Conservation (phyloP, 2,797 vertebrate genomes). For the Labroides dimidiatus region DNA sequence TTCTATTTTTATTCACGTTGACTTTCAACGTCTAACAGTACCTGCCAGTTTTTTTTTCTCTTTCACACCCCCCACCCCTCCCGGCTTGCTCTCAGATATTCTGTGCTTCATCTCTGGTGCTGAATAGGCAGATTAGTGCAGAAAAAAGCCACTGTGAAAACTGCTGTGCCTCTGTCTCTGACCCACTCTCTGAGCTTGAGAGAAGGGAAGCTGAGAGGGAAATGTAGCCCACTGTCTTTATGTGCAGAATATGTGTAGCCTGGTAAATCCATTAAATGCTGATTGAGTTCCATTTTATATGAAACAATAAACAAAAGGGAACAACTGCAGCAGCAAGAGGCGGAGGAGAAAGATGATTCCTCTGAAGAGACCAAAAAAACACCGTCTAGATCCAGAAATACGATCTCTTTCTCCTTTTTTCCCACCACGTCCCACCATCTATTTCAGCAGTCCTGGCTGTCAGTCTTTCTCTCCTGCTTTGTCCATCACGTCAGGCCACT, state of each 20-base stretch:
- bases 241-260: slow-evolving; percentile 12
- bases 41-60: slow-evolving; percentile 25
- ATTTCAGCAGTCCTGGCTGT: slow-evolving; percentile 13
- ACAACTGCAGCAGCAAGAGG: slow-evolving; percentile 16
- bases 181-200: slow-evolving; percentile 48
- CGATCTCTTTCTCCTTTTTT: background rate
- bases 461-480: slow-evolving; percentile 31
- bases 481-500: slow-evolving; percentile 47
- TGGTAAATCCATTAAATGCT: slow-evolving; percentile 42
- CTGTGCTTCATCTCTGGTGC: slow-evolving; percentile 36
- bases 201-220: slow-evolving; percentile 22
- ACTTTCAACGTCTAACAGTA: slow-evolving; percentile 44
- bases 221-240: slow-evolving; percentile 15
- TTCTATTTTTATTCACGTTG: slow-evolving; percentile 56
- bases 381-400: slow-evolving; percentile 27
- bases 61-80: background rate
- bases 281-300: slow-evolving; percentile 32
- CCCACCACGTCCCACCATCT: background rate
- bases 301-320: slow-evolving; percentile 26
- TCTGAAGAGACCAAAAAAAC: slow-evolving; percentile 1
- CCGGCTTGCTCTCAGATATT: slow-evolving; percentile 17
- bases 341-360: background rate
- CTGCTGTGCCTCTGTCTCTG: slow-evolving; percentile 39
- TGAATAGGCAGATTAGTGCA: slow-evolving; percentile 68
- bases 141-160: slow-evolving; percentile 41